Conservation (phyloP, 2,888 invertebrate genomes). For the Onchidella celtica region DNA sequence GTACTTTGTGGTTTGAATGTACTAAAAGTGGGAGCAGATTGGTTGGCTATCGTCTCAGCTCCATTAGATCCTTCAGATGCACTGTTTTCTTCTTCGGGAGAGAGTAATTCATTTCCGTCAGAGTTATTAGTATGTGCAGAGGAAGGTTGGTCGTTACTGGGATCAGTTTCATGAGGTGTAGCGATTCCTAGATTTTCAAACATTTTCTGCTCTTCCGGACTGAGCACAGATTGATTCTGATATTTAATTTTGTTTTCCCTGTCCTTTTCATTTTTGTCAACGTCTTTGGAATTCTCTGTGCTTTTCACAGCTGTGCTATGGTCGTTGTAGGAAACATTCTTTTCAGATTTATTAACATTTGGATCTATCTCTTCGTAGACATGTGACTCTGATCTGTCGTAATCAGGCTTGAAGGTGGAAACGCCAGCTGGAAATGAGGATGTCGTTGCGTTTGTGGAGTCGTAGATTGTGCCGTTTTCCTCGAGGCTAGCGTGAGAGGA, state of each 20-base stretch:
- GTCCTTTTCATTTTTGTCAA: background rate
- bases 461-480: background rate
- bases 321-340: background rate
- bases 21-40: too few relatives aligned
- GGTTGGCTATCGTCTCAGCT: too few relatives aligned
- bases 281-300: background rate
- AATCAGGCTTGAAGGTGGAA: too few relatives aligned
- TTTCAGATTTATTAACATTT: background rate
- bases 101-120: background rate
- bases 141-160: too few relatives aligned
- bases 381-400: background rate
- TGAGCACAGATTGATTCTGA: background rate
- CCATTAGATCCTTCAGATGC: background rate
- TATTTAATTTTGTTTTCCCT: background rate
- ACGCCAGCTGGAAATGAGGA: too few relatives aligned
- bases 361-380: background rate
- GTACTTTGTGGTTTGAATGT: too few relatives aligned
- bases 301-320: too few relatives aligned
- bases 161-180: background rate
- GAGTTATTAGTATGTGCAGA: too few relatives aligned
- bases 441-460: background rate
- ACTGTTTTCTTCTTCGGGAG: background rate
- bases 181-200: background rate
- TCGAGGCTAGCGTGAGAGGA: background rate
- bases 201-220: conserved; percentile 2